phyloP scores from a whole-genome alignment of 2,888 invertebrate species.

The Uloborus plumipes region DNA sequence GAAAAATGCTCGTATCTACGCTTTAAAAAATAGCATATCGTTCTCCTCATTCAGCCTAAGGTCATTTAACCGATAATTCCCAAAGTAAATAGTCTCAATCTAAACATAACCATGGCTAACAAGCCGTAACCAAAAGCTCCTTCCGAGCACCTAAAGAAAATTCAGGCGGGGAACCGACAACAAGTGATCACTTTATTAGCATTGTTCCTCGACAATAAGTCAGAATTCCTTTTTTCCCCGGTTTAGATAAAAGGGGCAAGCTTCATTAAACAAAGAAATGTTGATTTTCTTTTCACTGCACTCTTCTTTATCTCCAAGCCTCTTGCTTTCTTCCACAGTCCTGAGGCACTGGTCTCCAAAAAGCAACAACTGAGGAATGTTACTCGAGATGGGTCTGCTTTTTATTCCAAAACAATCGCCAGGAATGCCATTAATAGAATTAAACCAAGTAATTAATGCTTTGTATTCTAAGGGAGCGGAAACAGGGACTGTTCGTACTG shows the following conservation, averaged over 20 bases:
- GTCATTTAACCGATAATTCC: background rate
- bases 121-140: slow-evolving; percentile 21
- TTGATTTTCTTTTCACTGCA: background rate
- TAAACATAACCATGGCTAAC: slow-evolving; percentile 6
- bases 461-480: too few relatives aligned
- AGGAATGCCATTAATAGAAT: too few relatives aligned
- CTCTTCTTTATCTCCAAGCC: background rate
- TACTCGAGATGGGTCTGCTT: too few relatives aligned
- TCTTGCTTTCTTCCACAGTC: background rate
- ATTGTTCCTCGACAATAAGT: slow-evolving; percentile 29
- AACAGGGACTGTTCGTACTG: too few relatives aligned
- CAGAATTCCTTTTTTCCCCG: background rate
- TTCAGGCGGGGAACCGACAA: slow-evolving; percentile 1
- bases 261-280: slow-evolving; percentile 46
- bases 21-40: slow-evolving; percentile 11
- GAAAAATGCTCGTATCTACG: too few relatives aligned
- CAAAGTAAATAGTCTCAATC: slow-evolving; percentile 6
- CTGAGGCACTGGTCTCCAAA: slow-evolving; percentile 16
- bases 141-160: slow-evolving; percentile 4
- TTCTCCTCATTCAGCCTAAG: slow-evolving; percentile 12
- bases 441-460: too few relatives aligned
- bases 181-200: slow-evolving; percentile 13
- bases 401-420: too few relatives aligned
- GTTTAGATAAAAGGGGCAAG: slow-evolving; percentile 18
- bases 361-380: too few relatives aligned